Percentiles rank a stretch among this genome's conserved stretches.
phyloP scores from a whole-genome alignment of 2,888 invertebrate genomes.

The Heliothis peltigera region DNA sequence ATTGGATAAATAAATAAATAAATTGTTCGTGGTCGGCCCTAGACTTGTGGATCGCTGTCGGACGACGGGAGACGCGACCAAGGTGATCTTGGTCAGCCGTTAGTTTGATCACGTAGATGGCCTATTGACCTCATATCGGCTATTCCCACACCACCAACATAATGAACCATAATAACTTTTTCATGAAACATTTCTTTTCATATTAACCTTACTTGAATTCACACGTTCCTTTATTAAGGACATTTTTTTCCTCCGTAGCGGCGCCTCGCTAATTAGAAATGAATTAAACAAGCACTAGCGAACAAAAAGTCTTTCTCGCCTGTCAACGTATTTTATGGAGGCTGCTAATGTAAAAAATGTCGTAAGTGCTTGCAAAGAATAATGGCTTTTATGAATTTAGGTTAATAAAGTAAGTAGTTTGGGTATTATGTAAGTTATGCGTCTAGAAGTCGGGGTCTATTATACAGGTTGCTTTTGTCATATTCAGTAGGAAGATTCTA shows the following conservation, averaged over 20 bases:
- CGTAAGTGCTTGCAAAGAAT: slow-evolving; percentile 33
- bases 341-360: slow-evolving; percentile 26
- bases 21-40: no score
- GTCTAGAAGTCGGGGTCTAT: no score
- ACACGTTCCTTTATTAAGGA: slow-evolving; percentile 30
- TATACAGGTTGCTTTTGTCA: no score
- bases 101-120: no score
- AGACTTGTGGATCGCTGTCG: no score
- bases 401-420: slow-evolving; percentile 3
- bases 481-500: no score
- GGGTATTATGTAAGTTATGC: no score
- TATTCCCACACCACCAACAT: no score
- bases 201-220: slow-evolving; percentile 32
- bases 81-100: no score
- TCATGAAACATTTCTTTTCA: neutral
- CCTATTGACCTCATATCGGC: no score
- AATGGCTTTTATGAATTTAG: slow-evolving; percentile 15
- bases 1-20: no score
- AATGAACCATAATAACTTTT: slow-evolving; percentile 3
- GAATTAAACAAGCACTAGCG: slow-evolving; percentile 61
- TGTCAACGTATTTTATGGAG: slow-evolving; percentile 41
- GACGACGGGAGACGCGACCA: no score
- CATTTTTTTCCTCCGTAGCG: slow-evolving; percentile 44
- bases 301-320: slow-evolving; percentile 49
- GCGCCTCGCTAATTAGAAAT: slow-evolving; percentile 61